phyloP scores from a whole-genome alignment of 2,888 invertebrate species.

The Cryptus armator region DNA sequence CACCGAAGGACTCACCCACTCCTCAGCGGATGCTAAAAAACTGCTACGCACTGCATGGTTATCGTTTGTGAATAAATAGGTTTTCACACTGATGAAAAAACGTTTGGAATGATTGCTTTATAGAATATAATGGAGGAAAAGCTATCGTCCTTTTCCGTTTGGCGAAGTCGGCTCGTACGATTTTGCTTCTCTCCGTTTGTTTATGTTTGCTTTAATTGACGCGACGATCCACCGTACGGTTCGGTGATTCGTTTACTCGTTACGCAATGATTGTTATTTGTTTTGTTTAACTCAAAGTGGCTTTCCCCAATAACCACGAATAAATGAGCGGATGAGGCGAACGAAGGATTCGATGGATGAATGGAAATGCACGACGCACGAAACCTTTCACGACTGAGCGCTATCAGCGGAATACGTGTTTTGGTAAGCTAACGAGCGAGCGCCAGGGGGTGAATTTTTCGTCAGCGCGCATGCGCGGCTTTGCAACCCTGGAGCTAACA shows the following conservation, averaged over 20 bases:
- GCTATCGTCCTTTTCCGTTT: constrained; percentile 3
- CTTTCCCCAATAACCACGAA: background rate
- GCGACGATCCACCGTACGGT: background rate
- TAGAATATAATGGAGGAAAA: constrained; percentile 4
- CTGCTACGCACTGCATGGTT: constrained; percentile 78
- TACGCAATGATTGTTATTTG: background rate
- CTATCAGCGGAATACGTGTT: constrained; percentile 65
- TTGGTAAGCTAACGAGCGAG: constrained; percentile 20
- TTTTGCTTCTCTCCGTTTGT: background rate
- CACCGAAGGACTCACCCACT: constrained; percentile 77
- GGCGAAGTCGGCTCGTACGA: background rate
- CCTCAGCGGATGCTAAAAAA: constrained; percentile 83
- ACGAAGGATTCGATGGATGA: constrained; percentile 48
- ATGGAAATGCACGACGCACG: constrained; percentile 54
- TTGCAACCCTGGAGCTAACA: constrained; percentile 61
- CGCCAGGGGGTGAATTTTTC: constrained; percentile 60
- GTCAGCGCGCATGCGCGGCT: constrained; percentile 65
- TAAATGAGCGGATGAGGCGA: constrained; percentile 7
- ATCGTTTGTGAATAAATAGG: constrained; percentile 24
- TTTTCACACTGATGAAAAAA: constrained; percentile 10
- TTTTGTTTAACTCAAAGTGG: background rate
- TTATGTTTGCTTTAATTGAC: background rate
- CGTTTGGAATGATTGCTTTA: background rate
- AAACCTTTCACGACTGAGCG: constrained; percentile 53
- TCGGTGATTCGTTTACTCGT: background rate